Evolutionary conservation across 2,113 vertebrate genomes (phyloP).

Genomic region (Lontra canadensis): DNA sequence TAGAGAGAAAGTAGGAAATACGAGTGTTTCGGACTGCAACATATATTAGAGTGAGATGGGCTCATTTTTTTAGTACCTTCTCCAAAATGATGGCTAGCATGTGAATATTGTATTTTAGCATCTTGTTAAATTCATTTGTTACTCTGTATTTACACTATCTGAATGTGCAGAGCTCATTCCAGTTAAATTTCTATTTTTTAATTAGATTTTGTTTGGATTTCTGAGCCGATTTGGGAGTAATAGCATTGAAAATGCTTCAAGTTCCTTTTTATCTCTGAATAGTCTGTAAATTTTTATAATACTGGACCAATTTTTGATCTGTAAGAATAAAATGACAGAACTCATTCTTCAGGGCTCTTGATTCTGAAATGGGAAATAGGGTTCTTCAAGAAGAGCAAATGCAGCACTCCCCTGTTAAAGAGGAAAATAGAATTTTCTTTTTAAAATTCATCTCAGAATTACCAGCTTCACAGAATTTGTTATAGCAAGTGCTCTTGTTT

Average conservation of each 20-base stretch:
- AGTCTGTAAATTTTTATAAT: background rate
- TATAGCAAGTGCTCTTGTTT: conserved; percentile 12
- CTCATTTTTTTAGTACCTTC: background rate
- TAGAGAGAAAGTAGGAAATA: conserved; percentile 24
- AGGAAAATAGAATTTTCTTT: conserved; percentile 34
- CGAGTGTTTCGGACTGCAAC: background rate
- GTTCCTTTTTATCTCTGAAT: conserved; percentile 38
- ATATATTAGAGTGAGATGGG: background rate
- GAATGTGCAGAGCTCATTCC: background rate
- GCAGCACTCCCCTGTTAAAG: background rate
- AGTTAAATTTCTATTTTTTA: conserved; percentile 22
- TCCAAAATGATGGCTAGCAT: conserved; percentile 6
- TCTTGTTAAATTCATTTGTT: conserved; percentile 35
- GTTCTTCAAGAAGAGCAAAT: background rate
- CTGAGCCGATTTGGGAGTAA: conserved; percentile 4
- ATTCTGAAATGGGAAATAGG: conserved; percentile 1
- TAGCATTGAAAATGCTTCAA: background rate
- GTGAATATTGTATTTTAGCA: background rate
- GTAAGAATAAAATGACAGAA: conserved; percentile 5
- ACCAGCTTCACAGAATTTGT: background rate
- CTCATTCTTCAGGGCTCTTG: background rate
- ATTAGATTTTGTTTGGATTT: conserved; percentile 40
- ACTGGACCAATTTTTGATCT: background rate
- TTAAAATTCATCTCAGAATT: background rate
- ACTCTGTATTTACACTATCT: background rate